Conservation (phyloP, 2,888 invertebrate genomes). For the Athripsodes cinereus region DNA sequence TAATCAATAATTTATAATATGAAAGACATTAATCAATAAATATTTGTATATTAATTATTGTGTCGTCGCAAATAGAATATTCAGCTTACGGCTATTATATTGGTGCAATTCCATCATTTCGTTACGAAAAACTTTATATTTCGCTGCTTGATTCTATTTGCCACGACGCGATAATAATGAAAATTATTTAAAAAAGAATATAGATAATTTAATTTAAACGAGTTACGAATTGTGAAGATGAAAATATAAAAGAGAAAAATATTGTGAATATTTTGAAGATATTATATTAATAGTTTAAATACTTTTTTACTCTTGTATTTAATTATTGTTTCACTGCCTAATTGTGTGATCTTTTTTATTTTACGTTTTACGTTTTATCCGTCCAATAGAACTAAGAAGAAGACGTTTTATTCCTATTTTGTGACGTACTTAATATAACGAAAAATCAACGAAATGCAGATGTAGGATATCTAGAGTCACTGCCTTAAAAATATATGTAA, state of each 20-base stretch:
- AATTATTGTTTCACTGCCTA: conserved; percentile 13
- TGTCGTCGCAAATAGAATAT: background rate
- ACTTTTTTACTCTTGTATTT: background rate
- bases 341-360: conserved; percentile 5
- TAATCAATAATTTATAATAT: background rate
- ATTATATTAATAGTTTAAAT: background rate
- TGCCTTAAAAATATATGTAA: conserved; percentile 5
- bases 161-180: background rate
- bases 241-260: no score
- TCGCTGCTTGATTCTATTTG: background rate
- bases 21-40: background rate
- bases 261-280: no score
- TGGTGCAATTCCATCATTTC: conserved; percentile 3
- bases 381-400: conserved; percentile 19
- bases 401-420: conserved; percentile 27
- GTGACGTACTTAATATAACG: background rate
- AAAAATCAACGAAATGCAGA: background rate
- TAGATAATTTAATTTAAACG: no score
- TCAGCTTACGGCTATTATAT: background rate
- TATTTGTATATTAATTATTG: background rate
- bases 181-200: background rate
- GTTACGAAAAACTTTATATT: no score
- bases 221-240: no score
- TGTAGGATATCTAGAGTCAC: conserved; percentile 13
- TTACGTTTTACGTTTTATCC: no score